Evolutionary conservation across 2,113 vertebrate species (phyloP).

Genomic region (Pelecanoides urinatrix): DNA sequence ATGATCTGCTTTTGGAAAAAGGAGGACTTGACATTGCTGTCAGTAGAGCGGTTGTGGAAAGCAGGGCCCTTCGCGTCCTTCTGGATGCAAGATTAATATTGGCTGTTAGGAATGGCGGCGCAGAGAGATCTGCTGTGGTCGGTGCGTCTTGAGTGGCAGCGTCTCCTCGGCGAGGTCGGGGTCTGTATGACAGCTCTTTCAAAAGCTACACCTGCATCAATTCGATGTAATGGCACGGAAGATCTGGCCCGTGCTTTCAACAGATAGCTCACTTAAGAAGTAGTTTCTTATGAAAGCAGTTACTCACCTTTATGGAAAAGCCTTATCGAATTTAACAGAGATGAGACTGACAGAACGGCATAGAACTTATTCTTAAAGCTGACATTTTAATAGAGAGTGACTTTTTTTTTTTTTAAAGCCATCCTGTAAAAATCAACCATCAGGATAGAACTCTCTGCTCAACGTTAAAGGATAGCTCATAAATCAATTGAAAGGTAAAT

Average conservation of each 20-base stretch:
- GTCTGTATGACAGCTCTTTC: neutral
- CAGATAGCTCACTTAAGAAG: neutral
- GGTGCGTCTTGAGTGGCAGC: neutral
- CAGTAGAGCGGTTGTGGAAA: neutral
- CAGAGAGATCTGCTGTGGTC: neutral
- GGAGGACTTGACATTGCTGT: neutral
- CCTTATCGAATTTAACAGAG: neutral
- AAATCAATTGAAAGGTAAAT: neutral
- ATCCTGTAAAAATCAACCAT: neutral
- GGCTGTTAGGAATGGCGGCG: neutral
- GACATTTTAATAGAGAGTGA: conserved; percentile 4
- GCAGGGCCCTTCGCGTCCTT: neutral
- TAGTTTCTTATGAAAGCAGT: neutral
- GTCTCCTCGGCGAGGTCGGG: accelerated
- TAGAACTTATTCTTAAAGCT: neutral
- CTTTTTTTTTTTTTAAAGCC: neutral
- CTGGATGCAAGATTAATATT: neutral
- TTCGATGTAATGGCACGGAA: neutral
- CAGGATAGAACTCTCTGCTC: neutral
- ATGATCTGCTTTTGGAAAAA: neutral
- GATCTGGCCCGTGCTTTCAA: neutral
- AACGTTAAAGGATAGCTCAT: neutral
- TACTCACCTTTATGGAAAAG: conserved; percentile 6
- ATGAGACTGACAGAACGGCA: neutral
- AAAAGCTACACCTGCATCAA: neutral